A percentile compares a stretch with the other conserved stretches of the same genome.
Conservation (phyloP, 2,888 invertebrate genomes). For the Brenthis hecate region DNA sequence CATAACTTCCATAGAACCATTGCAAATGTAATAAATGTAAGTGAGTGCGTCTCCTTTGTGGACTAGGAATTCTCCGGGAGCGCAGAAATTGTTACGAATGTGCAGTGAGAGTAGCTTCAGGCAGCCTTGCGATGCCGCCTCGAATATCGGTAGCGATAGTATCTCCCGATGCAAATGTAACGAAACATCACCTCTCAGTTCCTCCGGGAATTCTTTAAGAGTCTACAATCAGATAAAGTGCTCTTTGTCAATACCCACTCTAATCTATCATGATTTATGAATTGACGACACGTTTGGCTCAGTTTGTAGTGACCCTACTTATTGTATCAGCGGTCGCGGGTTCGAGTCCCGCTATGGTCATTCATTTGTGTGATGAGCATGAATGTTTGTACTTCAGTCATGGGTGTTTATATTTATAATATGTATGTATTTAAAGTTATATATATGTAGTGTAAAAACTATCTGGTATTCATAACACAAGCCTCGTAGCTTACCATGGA, state of each 20-base stretch:
- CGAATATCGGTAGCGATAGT: constrained; percentile 96
- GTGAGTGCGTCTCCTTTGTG: constrained; percentile 97
- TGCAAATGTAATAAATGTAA: constrained; percentile 97
- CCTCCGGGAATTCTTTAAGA: constrained; percentile 97
- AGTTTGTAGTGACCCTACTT: too few species aligned
- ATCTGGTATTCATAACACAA: too few species aligned
- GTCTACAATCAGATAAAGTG: constrained; percentile 84
- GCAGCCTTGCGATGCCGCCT: constrained; percentile 96
- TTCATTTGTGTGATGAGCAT: too few species aligned
- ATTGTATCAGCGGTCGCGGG: too few species aligned
- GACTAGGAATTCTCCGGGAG: constrained; percentile 96
- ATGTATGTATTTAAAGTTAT: too few species aligned
- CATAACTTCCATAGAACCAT: constrained; percentile 98
- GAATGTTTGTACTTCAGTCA: too few species aligned
- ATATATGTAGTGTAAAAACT: too few species aligned
- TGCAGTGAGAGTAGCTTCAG: constrained; percentile 95
- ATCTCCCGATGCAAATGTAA: constrained; percentile 98
- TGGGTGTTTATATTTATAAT: too few species aligned
- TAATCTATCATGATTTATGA: background rate
- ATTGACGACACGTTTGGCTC: too few species aligned
- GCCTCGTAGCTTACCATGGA: too few species aligned
- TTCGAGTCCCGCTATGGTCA: too few species aligned
- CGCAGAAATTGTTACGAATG: constrained; percentile 97
- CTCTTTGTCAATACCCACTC: constrained; percentile 4
- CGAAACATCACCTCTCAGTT: constrained; percentile 96